Conservation (phyloP, 1,140 invertebrate species). For the Hycleus cichorii region DNA sequence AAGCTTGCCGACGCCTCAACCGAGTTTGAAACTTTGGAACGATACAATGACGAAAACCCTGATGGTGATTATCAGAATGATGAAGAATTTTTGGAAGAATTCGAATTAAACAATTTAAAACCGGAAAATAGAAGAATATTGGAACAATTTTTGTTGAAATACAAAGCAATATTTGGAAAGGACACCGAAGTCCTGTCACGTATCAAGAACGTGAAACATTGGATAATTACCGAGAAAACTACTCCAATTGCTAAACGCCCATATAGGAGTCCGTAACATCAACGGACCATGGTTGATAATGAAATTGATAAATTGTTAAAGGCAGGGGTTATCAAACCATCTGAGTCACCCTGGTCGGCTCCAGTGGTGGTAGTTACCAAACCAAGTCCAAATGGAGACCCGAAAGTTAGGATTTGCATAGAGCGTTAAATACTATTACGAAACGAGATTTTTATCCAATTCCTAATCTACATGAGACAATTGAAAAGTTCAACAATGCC, state of each 20-base stretch:
- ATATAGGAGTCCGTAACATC: slow-evolving; percentile 11
- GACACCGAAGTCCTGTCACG: neutral
- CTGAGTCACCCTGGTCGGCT: slow-evolving; percentile 35
- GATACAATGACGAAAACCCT: no score
- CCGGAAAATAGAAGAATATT: no score
- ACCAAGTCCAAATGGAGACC: slow-evolving; percentile 3
- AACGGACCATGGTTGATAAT: slow-evolving; percentile 8
- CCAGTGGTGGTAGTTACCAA: slow-evolving; percentile 44
- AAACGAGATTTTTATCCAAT: slow-evolving; percentile 42
- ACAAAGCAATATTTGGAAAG: no score
- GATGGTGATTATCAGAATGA: no score
- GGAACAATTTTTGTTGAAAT: no score
- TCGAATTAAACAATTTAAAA: no score
- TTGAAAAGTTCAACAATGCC: slow-evolving; percentile 6
- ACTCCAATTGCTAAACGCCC: slow-evolving; percentile 3
- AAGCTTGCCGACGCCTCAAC: no score
- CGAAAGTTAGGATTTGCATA: slow-evolving; percentile 24
- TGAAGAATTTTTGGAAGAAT: no score
- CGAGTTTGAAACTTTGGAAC: no score
- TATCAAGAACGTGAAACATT: slow-evolving; percentile 9
- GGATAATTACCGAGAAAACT: slow-evolving; percentile 8
- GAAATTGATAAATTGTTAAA: slow-evolving; percentile 28
- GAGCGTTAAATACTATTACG: slow-evolving; percentile 35
- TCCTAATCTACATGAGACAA: slow-evolving; percentile 41
- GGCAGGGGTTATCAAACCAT: slow-evolving; percentile 30